Percentiles rank a stretch among this genome's conserved stretches.
phyloP scores from a whole-genome alignment of 2,797 vertebrate genomes.

The Sciurus carolinensis region DNA sequence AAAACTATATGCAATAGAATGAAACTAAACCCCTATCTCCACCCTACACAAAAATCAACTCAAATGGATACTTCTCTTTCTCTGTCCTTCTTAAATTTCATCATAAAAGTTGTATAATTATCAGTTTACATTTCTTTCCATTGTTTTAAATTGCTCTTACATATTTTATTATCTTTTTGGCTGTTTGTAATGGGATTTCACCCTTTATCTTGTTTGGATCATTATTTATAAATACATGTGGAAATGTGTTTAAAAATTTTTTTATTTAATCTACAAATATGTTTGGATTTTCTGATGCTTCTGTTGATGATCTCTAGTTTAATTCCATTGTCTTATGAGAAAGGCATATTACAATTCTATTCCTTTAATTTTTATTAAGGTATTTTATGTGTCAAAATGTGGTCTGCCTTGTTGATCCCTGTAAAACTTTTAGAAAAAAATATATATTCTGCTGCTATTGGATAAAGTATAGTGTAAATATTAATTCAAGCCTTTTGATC shows the following conservation, averaged over 20 bases:
- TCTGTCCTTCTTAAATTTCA: not conserved
- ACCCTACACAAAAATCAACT: no score
- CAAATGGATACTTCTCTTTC: no score
- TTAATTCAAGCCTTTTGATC: not conserved
- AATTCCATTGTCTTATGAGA: no score
- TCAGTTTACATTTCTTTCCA: not conserved
- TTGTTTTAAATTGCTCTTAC: not conserved
- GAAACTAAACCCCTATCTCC: no score
- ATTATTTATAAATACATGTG: not conserved
- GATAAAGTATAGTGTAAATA: not conserved
- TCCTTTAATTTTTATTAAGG: not conserved
- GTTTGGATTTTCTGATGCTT: not conserved
- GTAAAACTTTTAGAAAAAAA: not conserved
- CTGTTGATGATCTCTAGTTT: not conserved
- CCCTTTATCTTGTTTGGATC: not conserved
- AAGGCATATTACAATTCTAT: not conserved
- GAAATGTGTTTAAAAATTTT: not conserved
- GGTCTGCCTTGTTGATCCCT: not conserved
- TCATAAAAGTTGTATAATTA: not conserved
- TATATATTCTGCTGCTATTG: not conserved
- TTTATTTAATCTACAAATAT: not conserved
- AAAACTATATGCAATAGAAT: no score
- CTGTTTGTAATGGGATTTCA: not conserved
- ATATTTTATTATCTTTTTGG: not conserved
- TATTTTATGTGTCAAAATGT: not conserved